phyloP scores from a whole-genome alignment of 2,113 vertebrate species.

The Petromus typicus region DNA sequence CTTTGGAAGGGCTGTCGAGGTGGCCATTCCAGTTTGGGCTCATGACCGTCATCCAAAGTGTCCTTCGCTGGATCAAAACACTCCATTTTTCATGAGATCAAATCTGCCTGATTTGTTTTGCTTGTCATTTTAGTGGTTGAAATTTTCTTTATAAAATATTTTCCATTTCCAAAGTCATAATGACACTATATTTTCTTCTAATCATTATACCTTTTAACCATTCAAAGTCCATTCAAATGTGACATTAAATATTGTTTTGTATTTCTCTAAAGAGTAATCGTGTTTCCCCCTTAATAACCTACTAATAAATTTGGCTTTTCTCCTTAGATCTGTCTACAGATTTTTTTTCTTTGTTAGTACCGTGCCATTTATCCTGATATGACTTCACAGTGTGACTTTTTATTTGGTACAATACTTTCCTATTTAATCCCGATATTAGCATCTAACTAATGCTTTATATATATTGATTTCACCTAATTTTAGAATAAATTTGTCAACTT shows the following conservation, averaged over 20 bases:
- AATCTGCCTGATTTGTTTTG: background rate
- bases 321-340: background rate
- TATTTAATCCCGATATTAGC: background rate
- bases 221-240: background rate
- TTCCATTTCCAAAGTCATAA: background rate
- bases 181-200: background rate
- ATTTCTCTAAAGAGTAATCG: background rate
- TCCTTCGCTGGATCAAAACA: background rate
- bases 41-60: background rate
- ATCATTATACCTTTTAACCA: background rate
- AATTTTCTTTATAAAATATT: background rate
- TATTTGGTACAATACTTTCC: background rate
- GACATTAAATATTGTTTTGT: background rate
- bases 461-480: background rate
- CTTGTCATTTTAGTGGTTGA: background rate
- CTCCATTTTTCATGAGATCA: background rate
- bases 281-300: background rate
- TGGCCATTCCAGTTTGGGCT: background rate
- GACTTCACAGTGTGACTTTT: background rate
- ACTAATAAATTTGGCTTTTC: background rate
- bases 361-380: background rate
- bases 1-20: background rate
- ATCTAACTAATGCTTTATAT: background rate
- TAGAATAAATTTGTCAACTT: background rate
- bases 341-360: background rate